Base-by-base conservation (phyloP, 2,888 invertebrate species). In the Dolichopus griseipennis region DNA sequence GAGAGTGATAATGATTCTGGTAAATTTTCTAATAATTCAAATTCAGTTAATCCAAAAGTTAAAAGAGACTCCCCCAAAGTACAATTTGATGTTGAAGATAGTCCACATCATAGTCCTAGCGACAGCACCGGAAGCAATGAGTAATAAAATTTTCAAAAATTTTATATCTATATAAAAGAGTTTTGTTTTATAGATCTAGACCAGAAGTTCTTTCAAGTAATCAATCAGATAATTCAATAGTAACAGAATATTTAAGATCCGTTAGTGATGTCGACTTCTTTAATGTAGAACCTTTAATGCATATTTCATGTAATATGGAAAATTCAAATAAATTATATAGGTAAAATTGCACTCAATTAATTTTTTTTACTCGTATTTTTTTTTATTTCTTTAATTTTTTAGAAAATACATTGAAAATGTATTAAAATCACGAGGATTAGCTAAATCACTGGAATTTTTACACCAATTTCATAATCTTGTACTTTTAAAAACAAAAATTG, bases 391-490 rank as follows among this genome's bases (percentile, higher is more conserved):
- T 66, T 61, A n/a, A 12, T 64, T 70, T 75, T 74, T n/a, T 76
- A 88, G 93, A 71, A 87, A 89, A 73, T 95, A 92, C 76, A 93
- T 95, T 73, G 91, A 93, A 78, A 91, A 92, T 77, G 89, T 92
- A 69, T 82, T 96, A 68, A 95, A 95, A 81, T 93, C 93, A 9
- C 89, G 91, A 73, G 94, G 95, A 18, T 83, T 96, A 70, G 86
- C 89, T 22, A 92, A 93, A 76, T 90, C 93, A 74, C 83, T 95
- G 78, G 85, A 86, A 73, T 91, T 94, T 79, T 84, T 95, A 66
- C 89, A 92, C 76, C 87, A 88, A 74, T 81, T 92, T 73, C 87
- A 92, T 71, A 84, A 84, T 68, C 83, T 87, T 70, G 85, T 91
- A 10, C 81, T 93, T 67, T 83, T 86, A 73, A 91, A 90, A 76